Conservation (phyloP, 1,140 invertebrate species). For the Euura lappo region DNA sequence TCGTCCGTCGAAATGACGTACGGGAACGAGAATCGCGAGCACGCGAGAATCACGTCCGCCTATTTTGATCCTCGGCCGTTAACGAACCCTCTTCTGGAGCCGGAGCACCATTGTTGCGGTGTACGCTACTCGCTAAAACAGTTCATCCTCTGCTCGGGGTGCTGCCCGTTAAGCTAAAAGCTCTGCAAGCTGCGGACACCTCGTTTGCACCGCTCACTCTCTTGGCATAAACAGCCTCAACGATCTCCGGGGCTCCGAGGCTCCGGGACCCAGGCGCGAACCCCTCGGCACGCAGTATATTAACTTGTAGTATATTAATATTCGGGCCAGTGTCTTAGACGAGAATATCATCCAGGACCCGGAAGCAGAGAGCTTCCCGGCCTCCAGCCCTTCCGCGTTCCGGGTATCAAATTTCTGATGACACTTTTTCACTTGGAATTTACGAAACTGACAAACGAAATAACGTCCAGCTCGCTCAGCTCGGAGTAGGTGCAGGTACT, state of each 20-base stretch:
- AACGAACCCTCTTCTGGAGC: background rate
- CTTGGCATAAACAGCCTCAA: background rate
- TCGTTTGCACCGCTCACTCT: background rate
- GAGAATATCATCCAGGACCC: no score
- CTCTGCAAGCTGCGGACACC: constrained; percentile 6
- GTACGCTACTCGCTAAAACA: constrained; percentile 1
- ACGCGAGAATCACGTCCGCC: background rate
- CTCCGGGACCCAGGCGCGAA: background rate
- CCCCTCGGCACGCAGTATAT: background rate
- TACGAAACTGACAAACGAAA: no score
- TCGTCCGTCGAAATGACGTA: no score
- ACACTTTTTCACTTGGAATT: no score
- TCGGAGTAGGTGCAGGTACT: no score
- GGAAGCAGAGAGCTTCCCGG: no score
- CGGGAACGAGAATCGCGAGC: background rate
- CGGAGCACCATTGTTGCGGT: constrained; percentile 1
- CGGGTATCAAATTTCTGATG: no score
- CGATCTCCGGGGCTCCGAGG: no score
- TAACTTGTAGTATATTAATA: background rate
- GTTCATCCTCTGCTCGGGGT: background rate
- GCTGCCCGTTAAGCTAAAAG: background rate
- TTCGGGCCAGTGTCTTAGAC: no score
- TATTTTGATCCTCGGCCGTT: background rate
- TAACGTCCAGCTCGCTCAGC: no score
- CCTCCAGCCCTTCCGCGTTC: no score